Evolutionary conservation across 2,113 vertebrate species (phyloP).

Genomic region (Strigops habroptila): DNA sequence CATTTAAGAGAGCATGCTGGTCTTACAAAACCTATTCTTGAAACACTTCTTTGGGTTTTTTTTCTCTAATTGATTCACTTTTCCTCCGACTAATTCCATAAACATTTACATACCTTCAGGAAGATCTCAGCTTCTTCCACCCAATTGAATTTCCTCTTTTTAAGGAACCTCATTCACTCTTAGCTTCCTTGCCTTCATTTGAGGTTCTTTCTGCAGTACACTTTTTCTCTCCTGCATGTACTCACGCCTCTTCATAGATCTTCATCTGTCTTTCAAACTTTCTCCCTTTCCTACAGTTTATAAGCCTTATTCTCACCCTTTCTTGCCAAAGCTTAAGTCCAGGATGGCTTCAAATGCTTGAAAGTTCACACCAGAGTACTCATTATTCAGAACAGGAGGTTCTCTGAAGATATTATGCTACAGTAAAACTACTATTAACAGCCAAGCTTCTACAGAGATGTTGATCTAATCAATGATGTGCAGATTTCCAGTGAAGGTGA

Average conservation of each 20-base stretch:
- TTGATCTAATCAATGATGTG: conserved; percentile 23
- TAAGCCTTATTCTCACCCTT: background rate
- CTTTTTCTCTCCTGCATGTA: background rate
- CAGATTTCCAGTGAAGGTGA: background rate
- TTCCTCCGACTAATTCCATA: background rate
- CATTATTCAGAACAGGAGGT: background rate
- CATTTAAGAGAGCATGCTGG: background rate
- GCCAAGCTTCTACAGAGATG: conserved; percentile 16
- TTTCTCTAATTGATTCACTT: background rate
- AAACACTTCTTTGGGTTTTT: background rate
- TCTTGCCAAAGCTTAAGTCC: background rate
- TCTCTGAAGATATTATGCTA: background rate
- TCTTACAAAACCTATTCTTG: background rate
- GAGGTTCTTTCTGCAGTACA: background rate
- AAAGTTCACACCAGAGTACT: background rate
- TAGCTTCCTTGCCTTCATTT: background rate
- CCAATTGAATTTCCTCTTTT: background rate
- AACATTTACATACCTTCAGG: background rate
- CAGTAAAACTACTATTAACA: background rate
- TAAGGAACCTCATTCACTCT: background rate
- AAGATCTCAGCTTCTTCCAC: background rate
- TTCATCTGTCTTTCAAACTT: background rate
- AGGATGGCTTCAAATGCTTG: background rate
- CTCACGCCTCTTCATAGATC: background rate
- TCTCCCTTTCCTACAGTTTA: background rate